Conservation (phyloP, 2,113 vertebrate genomes). For the Hemichromis elongatus region DNA sequence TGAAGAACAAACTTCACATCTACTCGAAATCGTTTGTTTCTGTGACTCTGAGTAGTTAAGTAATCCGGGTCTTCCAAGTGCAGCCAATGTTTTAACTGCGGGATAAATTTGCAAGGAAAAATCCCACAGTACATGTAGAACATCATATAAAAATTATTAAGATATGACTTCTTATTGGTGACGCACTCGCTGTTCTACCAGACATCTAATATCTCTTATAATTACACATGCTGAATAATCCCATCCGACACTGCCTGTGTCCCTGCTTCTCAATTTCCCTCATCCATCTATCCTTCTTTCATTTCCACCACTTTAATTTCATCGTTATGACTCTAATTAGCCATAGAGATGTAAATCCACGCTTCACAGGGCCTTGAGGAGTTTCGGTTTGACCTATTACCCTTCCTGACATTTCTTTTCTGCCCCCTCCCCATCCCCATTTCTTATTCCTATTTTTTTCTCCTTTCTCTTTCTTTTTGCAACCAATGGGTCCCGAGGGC, state of each 20-base stretch:
- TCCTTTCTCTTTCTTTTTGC: constrained; percentile 16
- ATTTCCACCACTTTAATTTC: constrained; percentile 50
- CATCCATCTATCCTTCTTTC: constrained; percentile 25
- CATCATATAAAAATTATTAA: constrained; percentile 29
- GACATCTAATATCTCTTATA: constrained; percentile 44
- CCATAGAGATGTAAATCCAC: constrained; percentile 56
- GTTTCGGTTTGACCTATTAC: constrained; percentile 37
- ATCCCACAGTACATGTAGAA: constrained; percentile 4
- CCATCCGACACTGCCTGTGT: background rate
- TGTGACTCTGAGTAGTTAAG: background rate
- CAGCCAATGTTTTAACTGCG: background rate
- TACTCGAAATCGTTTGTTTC: background rate
- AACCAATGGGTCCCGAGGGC: constrained; percentile 38
- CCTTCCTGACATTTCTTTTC: constrained; percentile 26
- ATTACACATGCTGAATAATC: constrained; percentile 47
- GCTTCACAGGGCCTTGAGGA: constrained; percentile 28
- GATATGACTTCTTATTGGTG: constrained; percentile 22
- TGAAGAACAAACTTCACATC: background rate
- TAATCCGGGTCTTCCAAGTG: background rate
- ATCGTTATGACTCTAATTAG: constrained; percentile 59
- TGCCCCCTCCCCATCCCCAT: background rate
- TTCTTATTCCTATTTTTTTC: constrained; percentile 1
- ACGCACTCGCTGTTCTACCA: constrained; percentile 5
- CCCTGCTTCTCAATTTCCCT: background rate
- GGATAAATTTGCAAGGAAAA: background rate